Evolutionary conservation across 2,888 invertebrate genomes (phyloP).

Genomic region (Caenorhabditis sp.): DNA sequence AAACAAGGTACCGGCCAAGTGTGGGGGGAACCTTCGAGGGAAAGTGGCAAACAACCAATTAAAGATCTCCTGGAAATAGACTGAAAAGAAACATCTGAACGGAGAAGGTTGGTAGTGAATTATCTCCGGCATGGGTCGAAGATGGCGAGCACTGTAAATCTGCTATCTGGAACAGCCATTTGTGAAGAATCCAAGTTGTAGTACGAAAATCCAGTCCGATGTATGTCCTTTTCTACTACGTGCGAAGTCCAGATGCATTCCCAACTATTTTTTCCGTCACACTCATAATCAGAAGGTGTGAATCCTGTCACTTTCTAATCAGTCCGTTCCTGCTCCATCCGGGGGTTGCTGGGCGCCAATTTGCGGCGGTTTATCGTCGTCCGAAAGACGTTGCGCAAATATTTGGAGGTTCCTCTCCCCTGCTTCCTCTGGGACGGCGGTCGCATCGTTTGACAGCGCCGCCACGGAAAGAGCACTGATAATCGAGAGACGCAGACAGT

Average conservation of each 20-base stretch:
- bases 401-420: slow-evolving; percentile 36
- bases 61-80: slow-evolving; percentile 31
- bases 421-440: slow-evolving; percentile 21
- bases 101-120: background rate
- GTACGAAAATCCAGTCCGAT: too few relatives aligned
- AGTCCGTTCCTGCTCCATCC: background rate
- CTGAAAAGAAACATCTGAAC: slow-evolving; percentile 5
- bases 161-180: too few relatives aligned
- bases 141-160: too few relatives aligned
- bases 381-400: slow-evolving; percentile 51
- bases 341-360: slow-evolving; percentile 24
- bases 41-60: slow-evolving; percentile 22
- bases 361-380: slow-evolving; percentile 35
- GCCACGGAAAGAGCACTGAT: slow-evolving; percentile 11
- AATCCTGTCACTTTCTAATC: background rate
- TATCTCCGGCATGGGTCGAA: too few relatives aligned
- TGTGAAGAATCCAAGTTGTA: too few relatives aligned
- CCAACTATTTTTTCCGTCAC: too few relatives aligned
- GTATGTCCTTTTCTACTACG: too few relatives aligned
- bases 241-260: too few relatives aligned
- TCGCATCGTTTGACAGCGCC: slow-evolving; percentile 49
- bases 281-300: too few relatives aligned
- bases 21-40: background rate
- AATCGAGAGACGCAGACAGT: slow-evolving; percentile 44
- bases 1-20: background rate